These are phyloP conservation scores for Lucifuga dentata DNA, from an alignment of 2,113 vertebrate genomes.

Conservation along the genomic window DNA sequence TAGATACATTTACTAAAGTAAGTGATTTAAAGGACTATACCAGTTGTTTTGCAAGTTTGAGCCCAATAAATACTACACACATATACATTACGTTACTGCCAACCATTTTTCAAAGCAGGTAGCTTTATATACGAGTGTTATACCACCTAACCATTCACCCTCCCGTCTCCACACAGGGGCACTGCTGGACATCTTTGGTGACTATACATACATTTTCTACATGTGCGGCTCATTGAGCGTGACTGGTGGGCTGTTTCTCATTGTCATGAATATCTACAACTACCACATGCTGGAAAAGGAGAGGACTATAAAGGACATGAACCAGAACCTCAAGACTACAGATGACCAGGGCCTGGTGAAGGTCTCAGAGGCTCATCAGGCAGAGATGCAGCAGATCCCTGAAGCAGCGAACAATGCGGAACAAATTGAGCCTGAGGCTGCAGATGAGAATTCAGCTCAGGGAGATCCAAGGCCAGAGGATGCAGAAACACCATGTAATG, in stretches of 20 bases:
- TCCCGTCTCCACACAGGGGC: constrained; percentile 74
- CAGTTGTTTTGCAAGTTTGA: no score
- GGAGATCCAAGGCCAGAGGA: constrained; percentile 11
- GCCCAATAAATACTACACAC: no score
- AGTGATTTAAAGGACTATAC: no score
- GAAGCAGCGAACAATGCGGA: constrained; percentile 51
- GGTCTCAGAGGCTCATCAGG: constrained; percentile 33
- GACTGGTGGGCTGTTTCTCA: constrained; percentile 84
- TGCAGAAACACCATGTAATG: background rate
- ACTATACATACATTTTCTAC: constrained; percentile 87
- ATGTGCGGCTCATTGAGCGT: constrained; percentile 85
- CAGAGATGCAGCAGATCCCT: constrained; percentile 1
- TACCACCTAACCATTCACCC: no score
- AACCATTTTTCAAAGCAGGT: no score
- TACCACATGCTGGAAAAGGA: constrained; percentile 82
- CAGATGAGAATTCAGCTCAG: constrained; percentile 21
- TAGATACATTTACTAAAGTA: no score
- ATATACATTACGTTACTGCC: no score
- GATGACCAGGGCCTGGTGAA: constrained; percentile 51
- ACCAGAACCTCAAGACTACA: background rate
- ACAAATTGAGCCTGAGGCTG: background rate
- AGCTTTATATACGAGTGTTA: no score
- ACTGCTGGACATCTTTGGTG: constrained; percentile 81
- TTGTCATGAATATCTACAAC: constrained; percentile 86
- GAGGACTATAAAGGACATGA: constrained; percentile 24